phyloP scores from a whole-genome alignment of 2,113 vertebrate species.

The Mugil cephalus region DNA sequence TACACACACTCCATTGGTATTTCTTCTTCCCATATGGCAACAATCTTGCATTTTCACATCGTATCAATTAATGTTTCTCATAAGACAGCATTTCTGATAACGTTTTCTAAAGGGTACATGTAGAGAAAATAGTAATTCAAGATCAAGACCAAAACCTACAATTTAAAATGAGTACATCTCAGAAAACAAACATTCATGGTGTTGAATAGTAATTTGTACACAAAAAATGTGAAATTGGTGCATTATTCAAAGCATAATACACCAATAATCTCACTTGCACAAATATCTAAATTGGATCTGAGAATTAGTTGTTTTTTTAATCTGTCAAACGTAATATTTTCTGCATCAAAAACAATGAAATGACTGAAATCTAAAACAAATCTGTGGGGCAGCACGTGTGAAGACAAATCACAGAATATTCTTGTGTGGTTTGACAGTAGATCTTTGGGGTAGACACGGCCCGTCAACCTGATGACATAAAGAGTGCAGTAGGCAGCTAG shows the following conservation, averaged over 20 bases:
- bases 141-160: no score
- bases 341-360: no score
- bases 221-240: neutral
- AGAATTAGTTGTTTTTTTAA: neutral
- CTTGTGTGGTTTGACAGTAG: constrained; percentile 13
- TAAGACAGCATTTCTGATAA: neutral
- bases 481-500: constrained; percentile 37
- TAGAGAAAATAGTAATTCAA: neutral
- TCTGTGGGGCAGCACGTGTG: neutral
- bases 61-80: neutral
- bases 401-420: constrained; percentile 18
- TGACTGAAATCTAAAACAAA: neutral
- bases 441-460: constrained; percentile 29
- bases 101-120: neutral
- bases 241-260: no score
- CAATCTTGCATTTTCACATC: constrained; percentile 43
- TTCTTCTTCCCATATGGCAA: constrained; percentile 50
- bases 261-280: neutral
- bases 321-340: neutral
- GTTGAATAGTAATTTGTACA: neutral
- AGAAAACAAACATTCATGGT: neutral
- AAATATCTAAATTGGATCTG: neutral
- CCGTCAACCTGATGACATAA: constrained; percentile 55
- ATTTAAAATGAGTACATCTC: neutral
- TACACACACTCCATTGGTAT: constrained; percentile 55